A percentile compares a stretch with the other conserved stretches of the same genome.
Conservation (phyloP, 2,888 invertebrate species). For the Lasioglossum calceatum region DNA sequence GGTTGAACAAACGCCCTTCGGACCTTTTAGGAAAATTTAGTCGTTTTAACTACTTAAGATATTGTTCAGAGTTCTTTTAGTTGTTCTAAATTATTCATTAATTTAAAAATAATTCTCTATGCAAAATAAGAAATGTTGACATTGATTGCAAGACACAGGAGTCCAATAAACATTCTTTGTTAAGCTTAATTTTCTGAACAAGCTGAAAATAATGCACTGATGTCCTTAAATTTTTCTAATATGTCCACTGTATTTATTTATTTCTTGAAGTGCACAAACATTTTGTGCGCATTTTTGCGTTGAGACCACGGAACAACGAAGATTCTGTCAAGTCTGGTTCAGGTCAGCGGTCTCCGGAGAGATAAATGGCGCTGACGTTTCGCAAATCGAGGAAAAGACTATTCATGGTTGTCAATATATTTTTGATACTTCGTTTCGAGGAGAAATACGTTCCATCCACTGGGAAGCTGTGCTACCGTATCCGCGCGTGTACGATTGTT, state of each 20-base stretch:
- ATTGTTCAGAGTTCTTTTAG: too few species aligned
- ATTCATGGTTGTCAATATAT: not conserved
- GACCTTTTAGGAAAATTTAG: not conserved
- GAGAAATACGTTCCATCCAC: conserved; percentile 17
- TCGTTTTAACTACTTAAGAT: not conserved
- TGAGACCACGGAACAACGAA: not conserved
- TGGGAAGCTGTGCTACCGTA: not conserved
- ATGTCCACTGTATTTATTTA: not conserved
- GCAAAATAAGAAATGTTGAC: too few species aligned
- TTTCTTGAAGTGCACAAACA: not conserved
- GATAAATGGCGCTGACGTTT: not conserved
- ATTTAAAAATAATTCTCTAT: not conserved
- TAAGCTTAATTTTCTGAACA: too few species aligned
- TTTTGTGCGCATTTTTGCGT: not conserved
- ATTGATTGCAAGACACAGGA: too few species aligned
- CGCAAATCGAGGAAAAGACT: not conserved
- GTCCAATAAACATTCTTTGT: too few species aligned
- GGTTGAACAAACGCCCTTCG: too few species aligned
- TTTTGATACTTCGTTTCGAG: conserved; percentile 2
- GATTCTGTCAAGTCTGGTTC: not conserved
- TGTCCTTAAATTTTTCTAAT: too few species aligned
- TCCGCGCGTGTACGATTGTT: not conserved
- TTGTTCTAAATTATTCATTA: too few species aligned
- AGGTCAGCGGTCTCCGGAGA: not conserved
- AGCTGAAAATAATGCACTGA: too few species aligned